Evolutionary conservation across 2,888 invertebrate species (phyloP), one percentile per base, ranked within the genome.

Genomic region (Chironomus tentans): DNA sequence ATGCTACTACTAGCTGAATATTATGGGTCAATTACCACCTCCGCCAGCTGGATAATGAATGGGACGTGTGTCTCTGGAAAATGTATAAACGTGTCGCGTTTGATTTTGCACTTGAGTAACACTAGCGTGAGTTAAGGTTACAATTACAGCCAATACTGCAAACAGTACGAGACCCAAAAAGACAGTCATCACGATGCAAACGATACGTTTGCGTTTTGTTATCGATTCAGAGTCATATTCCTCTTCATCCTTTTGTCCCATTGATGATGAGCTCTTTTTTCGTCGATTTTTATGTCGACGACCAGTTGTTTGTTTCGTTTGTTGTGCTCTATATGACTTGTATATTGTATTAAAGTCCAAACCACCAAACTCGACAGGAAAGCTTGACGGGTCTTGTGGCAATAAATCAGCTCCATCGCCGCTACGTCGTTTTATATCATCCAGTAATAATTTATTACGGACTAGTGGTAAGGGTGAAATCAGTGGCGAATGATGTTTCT

Each of bases 61-160:
- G 21, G 84, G 84, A 65, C 74, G 74, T 73, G 83, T 83, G 78
- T 84, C 84, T 77, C 84, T 81, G 78, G 88, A 87, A 84, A 88
- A 88, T 82, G 88, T 87, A 84, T 88, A 88, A 84, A 87, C 86
- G 86, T 88, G 88, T 84, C 88, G 87, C 80, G 88, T 87, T 82
- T 89, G 88, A 82, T 87, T 87, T 82, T 88, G 87, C 78, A 88
- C 87, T 80, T 86, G 87, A 77, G 87, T 85, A 80, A 89, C 88
- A 79, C 89, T 88, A 84, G 89, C 88, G 85, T 90, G 90, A 69
- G 90, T 92, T 82, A 93, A 87, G 76, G 92, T 92, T 80, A 92
- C 88, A 81, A 92, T 88, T 81, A 93, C 91, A 80, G 90, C 91
- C 81, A 92, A 88, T 78, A 92, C 88, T 80, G 92, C 90, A 77